Evolutionary conservation across 2,113 vertebrate genomes (phyloP).

Genomic region (Chunga burmeisteri): DNA sequence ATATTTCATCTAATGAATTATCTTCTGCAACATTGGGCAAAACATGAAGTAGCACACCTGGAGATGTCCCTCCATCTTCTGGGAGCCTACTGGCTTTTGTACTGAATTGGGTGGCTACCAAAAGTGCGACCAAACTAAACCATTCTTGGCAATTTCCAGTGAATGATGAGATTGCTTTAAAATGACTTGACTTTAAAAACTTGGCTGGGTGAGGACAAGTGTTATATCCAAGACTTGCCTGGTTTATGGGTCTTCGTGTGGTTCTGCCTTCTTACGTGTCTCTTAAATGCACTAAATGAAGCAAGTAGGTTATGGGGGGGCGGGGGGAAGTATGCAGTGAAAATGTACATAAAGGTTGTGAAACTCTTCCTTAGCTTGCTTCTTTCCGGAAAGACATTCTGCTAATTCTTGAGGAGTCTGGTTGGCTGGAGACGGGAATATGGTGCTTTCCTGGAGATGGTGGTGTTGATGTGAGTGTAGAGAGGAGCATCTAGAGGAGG

Average conservation of each 20-base stretch:
- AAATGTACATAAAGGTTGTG: not conserved
- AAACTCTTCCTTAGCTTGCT: not conserved
- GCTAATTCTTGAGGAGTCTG: not conserved
- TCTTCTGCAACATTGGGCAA: not conserved
- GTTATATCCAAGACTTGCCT: not conserved
- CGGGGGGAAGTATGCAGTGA: not conserved
- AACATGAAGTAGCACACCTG: not conserved
- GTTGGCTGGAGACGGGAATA: not conserved
- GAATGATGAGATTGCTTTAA: not conserved
- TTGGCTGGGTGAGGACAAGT: not conserved
- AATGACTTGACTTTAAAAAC: not conserved
- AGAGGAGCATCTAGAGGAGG: not conserved
- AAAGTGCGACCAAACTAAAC: not conserved
- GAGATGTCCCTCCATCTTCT: not conserved
- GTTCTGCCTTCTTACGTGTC: not conserved
- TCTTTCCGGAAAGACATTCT: not conserved
- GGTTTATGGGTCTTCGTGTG: not conserved
- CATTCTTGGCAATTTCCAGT: not conserved
- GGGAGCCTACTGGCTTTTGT: not conserved
- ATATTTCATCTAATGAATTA: not conserved
- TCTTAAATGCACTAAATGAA: not conserved
- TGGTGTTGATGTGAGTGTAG: not conserved
- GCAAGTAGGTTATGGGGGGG: no score
- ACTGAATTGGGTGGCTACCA: not conserved
- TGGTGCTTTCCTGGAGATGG: not conserved